These are phyloP conservation scores for Ectemnius continuus DNA, from an alignment of 2,888 invertebrate genomes.

Conservation along the genomic window DNA sequence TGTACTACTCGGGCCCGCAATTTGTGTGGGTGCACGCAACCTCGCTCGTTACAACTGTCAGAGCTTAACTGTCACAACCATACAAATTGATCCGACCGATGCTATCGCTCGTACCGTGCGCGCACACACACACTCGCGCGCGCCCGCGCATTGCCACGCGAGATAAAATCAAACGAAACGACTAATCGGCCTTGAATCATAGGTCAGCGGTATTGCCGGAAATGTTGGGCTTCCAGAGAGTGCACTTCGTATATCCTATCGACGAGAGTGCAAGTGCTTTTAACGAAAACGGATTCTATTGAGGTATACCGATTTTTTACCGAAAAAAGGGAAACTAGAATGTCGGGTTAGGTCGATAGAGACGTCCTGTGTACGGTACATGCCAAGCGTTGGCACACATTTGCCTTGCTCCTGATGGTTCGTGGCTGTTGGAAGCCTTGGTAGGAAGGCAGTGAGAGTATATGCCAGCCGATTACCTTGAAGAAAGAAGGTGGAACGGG, in stretches of 20 bases:
- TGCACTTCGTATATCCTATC: no score
- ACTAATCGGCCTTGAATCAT: not conserved
- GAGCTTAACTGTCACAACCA: slow-evolving; percentile 28
- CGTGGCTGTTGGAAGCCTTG: slow-evolving; percentile 14
- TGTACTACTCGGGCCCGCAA: slow-evolving; percentile 18
- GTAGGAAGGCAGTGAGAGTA: slow-evolving; percentile 24
- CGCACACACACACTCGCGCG: slow-evolving; percentile 20
- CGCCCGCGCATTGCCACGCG: slow-evolving; percentile 4
- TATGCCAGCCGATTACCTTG: not conserved
- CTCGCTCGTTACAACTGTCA: slow-evolving; percentile 26
- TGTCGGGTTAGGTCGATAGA: no score
- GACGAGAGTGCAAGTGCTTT: not conserved
- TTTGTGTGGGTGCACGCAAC: slow-evolving; percentile 21
- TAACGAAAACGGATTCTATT: not conserved
- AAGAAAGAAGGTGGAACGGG: slow-evolving; percentile 3
- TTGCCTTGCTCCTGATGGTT: slow-evolving; percentile 17
- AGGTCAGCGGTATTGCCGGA: not conserved
- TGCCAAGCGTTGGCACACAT: slow-evolving; percentile 26
- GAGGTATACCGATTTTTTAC: not conserved
- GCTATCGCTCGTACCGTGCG: not conserved
- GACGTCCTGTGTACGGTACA: no score
- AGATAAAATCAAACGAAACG: slow-evolving; percentile 29
- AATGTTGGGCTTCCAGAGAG: not conserved
- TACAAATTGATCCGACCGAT: slow-evolving; percentile 35
- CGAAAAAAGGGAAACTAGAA: not conserved